These are phyloP conservation scores for Puntigrus tetrazona DNA, from an alignment of 2,113 vertebrate species.

Conservation along the genomic window DNA sequence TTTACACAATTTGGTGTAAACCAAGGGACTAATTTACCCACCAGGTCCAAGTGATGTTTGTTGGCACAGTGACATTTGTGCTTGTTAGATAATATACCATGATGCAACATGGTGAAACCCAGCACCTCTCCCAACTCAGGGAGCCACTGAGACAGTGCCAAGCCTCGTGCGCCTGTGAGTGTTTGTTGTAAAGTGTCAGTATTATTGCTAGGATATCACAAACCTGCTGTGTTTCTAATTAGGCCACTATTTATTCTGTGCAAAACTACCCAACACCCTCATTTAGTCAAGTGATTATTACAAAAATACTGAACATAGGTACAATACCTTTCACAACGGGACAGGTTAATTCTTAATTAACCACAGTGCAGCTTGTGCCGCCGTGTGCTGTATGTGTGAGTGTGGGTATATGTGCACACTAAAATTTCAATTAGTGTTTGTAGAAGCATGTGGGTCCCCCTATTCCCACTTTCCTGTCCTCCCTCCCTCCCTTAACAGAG, in stretches of 20 bases:
- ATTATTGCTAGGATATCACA: constrained; percentile 52
- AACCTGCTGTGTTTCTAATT: constrained; percentile 77
- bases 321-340: constrained; percentile 37
- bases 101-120: constrained; percentile 77
- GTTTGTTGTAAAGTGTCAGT: constrained; percentile 47
- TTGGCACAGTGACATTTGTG: constrained; percentile 76
- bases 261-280: constrained; percentile 64
- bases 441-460: constrained; percentile 39
- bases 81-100: constrained; percentile 75
- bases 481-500: constrained; percentile 47
- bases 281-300: constrained; percentile 43
- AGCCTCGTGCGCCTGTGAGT: constrained; percentile 55
- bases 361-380: constrained; percentile 8
- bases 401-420: constrained; percentile 38
- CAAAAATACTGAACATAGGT: constrained; percentile 34
- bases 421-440: constrained; percentile 54
- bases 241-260: constrained; percentile 67
- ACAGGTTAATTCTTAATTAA: constrained; percentile 68
- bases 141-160: constrained; percentile 65
- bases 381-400: background rate
- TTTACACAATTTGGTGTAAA: constrained; percentile 64
- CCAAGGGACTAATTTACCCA: constrained; percentile 72
- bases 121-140: constrained; percentile 62
- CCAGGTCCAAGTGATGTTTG: constrained; percentile 73
- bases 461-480: constrained; percentile 25